These are phyloP conservation scores for Xylophagus ater DNA, from an alignment of 2,888 invertebrate species.

Conservation along the genomic window DNA sequence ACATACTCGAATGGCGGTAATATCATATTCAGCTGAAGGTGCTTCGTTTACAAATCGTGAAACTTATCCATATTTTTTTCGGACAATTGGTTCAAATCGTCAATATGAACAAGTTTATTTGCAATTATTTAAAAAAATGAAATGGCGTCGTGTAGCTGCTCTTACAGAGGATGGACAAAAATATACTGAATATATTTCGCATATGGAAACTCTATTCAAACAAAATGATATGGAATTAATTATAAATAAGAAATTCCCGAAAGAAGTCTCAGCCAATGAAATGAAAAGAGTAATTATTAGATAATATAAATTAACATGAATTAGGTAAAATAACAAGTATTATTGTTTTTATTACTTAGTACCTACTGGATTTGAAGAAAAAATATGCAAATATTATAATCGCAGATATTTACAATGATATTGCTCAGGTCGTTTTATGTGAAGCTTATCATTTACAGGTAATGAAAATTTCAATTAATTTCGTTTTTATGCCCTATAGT, in stretches of 20 bases:
- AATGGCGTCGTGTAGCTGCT: constrained; percentile 63
- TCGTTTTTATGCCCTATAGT: no score
- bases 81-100: constrained; percentile 67
- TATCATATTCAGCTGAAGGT: constrained; percentile 71
- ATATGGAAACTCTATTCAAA: constrained; percentile 54
- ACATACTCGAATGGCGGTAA: constrained; percentile 57
- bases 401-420: constrained; percentile 63
- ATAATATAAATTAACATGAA: constrained; percentile 2
- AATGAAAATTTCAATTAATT: no score
- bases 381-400: constrained; percentile 65
- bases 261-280: constrained; percentile 43
- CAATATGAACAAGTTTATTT: constrained; percentile 51
- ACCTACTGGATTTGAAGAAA: constrained; percentile 51
- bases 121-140: constrained; percentile 45
- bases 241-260: constrained; percentile 57
- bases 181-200: constrained; percentile 63
- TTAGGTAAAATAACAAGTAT: constrained; percentile 8
- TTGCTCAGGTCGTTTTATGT: constrained; percentile 68
- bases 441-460: constrained; percentile 47
- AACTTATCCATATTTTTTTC: constrained; percentile 66
- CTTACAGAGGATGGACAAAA: constrained; percentile 70
- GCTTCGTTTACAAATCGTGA: constrained; percentile 55
- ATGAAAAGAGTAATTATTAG: constrained; percentile 46
- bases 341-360: constrained; percentile 37
- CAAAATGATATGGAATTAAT: constrained; percentile 52